Conservation (phyloP, 2,888 invertebrate species). For the Agrotis segetum region DNA sequence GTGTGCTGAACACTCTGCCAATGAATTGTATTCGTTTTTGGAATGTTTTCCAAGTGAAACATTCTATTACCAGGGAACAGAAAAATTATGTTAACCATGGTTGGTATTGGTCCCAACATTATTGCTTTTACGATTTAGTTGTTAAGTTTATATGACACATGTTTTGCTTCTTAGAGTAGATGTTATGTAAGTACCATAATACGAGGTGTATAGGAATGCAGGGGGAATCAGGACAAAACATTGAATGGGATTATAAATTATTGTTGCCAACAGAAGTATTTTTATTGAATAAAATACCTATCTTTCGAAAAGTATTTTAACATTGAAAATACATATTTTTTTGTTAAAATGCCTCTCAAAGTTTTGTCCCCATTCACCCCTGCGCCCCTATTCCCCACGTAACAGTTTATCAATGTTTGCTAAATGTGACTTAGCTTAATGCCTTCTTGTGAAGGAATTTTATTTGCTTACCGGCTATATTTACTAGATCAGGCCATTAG, state of each 20-base stretch:
- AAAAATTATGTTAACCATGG: slow-evolving; percentile 27
- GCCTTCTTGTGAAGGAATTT: slow-evolving; percentile 22
- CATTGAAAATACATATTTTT: no score
- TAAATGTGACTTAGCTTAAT: slow-evolving; percentile 34
- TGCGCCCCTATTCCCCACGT: no score
- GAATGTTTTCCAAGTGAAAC: slow-evolving; percentile 27
- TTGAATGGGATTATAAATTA: no score
- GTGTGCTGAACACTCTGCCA: slow-evolving; percentile 38
- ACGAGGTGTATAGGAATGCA: no score
- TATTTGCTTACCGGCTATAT: slow-evolving; percentile 49
- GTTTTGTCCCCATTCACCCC: no score
- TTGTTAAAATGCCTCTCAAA: no score
- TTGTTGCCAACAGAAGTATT: no score
- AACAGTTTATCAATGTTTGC: slow-evolving; percentile 36
- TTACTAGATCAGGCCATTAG: slow-evolving; percentile 28
- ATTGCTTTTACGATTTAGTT: slow-evolving; percentile 48
- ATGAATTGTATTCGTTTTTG: slow-evolving; percentile 33
- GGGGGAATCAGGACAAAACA: no score
- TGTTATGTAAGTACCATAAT: slow-evolving; percentile 18
- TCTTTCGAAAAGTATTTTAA: no score
- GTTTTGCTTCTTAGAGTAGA: slow-evolving; percentile 45
- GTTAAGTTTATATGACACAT: slow-evolving; percentile 48
- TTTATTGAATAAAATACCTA: no score
- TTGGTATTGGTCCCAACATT: slow-evolving; percentile 35
- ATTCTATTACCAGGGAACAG: slow-evolving; percentile 41